Percentiles rank a stretch among this genome's conserved stretches.
These are phyloP conservation scores for Rachycentron canadum DNA, from an alignment of 2,797 vertebrate species.

Conservation along the genomic window DNA sequence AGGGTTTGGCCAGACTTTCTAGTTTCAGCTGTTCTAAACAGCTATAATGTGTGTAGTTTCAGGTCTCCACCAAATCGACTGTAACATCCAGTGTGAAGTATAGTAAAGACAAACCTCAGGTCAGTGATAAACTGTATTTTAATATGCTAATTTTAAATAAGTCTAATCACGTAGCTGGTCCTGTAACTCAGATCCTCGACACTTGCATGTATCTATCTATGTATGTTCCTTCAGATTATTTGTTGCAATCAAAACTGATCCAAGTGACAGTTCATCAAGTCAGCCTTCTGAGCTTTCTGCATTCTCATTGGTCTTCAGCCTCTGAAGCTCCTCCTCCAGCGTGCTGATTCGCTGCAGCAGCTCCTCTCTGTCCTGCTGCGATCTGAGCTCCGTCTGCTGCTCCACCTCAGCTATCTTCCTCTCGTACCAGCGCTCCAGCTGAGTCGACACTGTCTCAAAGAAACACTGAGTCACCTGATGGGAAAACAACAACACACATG, in stretches of 20 bases:
- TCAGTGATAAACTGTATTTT: no score
- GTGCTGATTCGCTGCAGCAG: constrained; percentile 88
- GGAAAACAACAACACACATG: neutral
- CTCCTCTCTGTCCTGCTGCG: constrained; percentile 84
- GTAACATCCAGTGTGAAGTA: no score
- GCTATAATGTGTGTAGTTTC: no score
- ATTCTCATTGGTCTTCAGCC: constrained; percentile 83
- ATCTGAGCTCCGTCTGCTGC: constrained; percentile 85
- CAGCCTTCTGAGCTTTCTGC: constrained; percentile 68
- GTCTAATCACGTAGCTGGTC: neutral
- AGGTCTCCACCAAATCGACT: no score
- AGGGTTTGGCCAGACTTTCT: no score
- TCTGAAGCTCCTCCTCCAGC: constrained; percentile 90
- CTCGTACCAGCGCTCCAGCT: constrained; percentile 94
- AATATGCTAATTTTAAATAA: no score
- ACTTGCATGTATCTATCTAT: no score
- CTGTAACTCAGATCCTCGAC: neutral
- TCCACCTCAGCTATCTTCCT: constrained; percentile 90
- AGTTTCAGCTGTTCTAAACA: no score
- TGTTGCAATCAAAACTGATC: neutral
- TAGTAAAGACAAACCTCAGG: no score
- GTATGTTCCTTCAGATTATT: no score
- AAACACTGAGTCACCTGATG: constrained; percentile 88
- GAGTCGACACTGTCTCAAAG: constrained; percentile 91
- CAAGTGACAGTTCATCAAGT: neutral